A percentile compares a stretch with the other conserved stretches of the same genome.
phyloP scores from a whole-genome alignment of 1,140 invertebrate genomes.

The Papilio machaon region DNA sequence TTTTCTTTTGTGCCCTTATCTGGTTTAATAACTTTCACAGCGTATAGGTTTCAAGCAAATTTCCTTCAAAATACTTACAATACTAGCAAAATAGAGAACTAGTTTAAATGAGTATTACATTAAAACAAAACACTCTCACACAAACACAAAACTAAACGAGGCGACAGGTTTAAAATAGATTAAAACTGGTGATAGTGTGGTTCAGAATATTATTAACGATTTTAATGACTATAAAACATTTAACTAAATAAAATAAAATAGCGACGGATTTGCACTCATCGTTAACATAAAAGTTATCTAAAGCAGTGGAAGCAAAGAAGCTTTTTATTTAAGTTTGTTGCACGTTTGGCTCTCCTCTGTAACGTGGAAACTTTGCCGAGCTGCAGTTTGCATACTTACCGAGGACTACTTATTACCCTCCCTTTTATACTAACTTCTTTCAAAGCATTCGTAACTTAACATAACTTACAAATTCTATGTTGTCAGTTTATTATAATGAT shows the following conservation, averaged over 20 bases:
- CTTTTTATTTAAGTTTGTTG: slow-evolving; percentile 26
- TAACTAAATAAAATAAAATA: neutral
- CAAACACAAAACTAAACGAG: too few species aligned
- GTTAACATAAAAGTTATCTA: slow-evolving; percentile 4
- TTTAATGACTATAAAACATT: neutral
- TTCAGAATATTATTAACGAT: too few species aligned
- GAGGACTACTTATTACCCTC: slow-evolving; percentile 1
- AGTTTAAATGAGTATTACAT: too few species aligned
- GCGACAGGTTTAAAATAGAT: too few species aligned
- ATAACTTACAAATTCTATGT: neutral
- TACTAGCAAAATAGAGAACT: too few species aligned
- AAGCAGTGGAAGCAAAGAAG: slow-evolving; percentile 3
- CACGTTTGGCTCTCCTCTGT: slow-evolving; percentile 7
- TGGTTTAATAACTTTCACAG: neutral
- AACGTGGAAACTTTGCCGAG: slow-evolving; percentile 1
- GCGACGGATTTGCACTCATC: neutral
- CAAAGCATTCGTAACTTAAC: neutral
- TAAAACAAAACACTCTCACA: too few species aligned
- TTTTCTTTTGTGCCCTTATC: neutral
- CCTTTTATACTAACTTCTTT: slow-evolving; percentile 8
- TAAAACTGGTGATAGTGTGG: too few species aligned
- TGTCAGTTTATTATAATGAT: neutral
- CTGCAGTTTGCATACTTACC: slow-evolving; percentile 24
- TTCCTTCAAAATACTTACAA: too few species aligned
- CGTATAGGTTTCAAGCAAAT: neutral